Conservation (phyloP, 2,888 invertebrate species). For the Drosophila atripex region DNA sequence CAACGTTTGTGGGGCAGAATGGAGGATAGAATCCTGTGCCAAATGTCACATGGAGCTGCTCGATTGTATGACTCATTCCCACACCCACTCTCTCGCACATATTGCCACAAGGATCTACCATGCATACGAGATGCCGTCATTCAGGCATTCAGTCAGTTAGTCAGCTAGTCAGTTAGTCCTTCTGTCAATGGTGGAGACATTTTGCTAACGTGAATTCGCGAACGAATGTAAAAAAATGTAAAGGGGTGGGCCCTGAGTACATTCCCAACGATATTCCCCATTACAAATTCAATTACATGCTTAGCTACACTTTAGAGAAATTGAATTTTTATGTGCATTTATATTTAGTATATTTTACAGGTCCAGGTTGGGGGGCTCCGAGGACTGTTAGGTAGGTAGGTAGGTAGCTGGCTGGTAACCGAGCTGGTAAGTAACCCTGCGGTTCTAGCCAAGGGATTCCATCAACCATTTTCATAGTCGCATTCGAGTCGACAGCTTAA, state of each 20-base stretch:
- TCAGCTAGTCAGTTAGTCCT: slow-evolving; percentile 33
- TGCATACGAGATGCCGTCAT: slow-evolving; percentile 50
- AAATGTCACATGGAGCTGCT: slow-evolving; percentile 48
- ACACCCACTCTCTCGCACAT: slow-evolving; percentile 21
- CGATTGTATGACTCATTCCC: slow-evolving; percentile 54
- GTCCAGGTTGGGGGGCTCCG: neutral
- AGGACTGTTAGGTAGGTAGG: neutral
- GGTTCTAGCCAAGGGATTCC: slow-evolving; percentile 36
- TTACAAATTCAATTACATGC: slow-evolving; percentile 83
- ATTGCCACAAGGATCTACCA: slow-evolving; percentile 28
- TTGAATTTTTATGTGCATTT: slow-evolving; percentile 79
- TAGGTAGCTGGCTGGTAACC: neutral
- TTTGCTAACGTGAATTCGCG: slow-evolving; percentile 69
- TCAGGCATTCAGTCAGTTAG: slow-evolving; percentile 24
- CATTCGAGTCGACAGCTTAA: slow-evolving; percentile 49
- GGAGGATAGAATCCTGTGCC: slow-evolving; percentile 57
- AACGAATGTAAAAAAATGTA: slow-evolving; percentile 44
- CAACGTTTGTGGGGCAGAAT: slow-evolving; percentile 21
- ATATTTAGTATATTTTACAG: slow-evolving; percentile 70
- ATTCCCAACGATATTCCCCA: slow-evolving; percentile 75
- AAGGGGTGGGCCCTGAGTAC: slow-evolving; percentile 16
- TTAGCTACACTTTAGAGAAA: slow-evolving; percentile 81
- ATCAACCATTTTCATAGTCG: slow-evolving; percentile 66
- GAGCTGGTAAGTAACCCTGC: slow-evolving; percentile 28
- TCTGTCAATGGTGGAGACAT: slow-evolving; percentile 59